Evolutionary conservation across 2,113 vertebrate genomes (phyloP), one percentile per base, ranked within the genome.

Genomic region (Lepus europaeus): DNA sequence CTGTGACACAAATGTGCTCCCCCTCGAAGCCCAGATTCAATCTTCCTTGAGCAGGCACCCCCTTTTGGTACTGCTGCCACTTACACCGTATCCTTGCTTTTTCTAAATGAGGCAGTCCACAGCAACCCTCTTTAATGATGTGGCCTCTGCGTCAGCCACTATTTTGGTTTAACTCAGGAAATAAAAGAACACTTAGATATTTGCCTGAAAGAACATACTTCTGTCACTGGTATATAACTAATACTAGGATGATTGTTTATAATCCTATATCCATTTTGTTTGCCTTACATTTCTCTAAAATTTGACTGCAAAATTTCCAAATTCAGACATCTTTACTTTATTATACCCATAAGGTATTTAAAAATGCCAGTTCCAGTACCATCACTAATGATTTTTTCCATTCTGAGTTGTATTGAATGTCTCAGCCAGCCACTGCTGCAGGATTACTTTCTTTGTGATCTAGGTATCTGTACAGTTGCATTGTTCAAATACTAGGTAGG

Each of bases 221-320:
- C 56, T 68, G 73, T 94, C 3, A 89, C 45, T n/a, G 19, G 5
- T 19, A 69, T 78, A 90, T 49, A 4, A 93, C 13, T 74, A 29
- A 82, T 9, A 56, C 11, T 59, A 61, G 9, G 59, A 22, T 23
- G 13, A 63, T 63, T 56, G 51, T 61, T 83, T 9, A 51, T n/a
- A 16, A 73, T 82, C 23, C 17, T 36, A 64, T 73, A 64, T 25
- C 19, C n/a, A 61, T 33, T n/a, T 84, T 17, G 49, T 76, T 64
- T 84, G 27, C 12, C 39, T 80, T 49, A 8, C 9, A 90, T 51
- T 93, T 84, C 25, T 76, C 76, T 72, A 90, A 93, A 83, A 64
- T 19, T 56, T 51, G n/a, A 90, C 3, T 12, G 8, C 6, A 87
- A 33, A 90, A 80, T 90, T 76, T 88, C 29, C 25, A 80, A 76